Base-by-base conservation (phyloP, 2,113 vertebrate species). In the Megaceryle maxima region DNA sequence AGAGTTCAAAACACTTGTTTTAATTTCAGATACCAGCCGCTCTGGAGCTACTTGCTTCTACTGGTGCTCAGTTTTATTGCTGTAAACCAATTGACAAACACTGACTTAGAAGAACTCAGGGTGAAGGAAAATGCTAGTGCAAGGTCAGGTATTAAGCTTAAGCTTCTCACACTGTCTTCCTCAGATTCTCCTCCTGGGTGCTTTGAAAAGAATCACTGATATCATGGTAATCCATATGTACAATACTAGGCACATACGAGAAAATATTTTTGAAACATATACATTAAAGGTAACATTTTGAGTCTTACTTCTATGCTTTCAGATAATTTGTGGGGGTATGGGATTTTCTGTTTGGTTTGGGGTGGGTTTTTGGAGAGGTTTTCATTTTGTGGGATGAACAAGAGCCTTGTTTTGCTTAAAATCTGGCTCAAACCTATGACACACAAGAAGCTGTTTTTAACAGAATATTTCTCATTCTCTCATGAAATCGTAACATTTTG, bases 1-100 rank as follows among this genome's bases (percentile, higher is more conserved):
- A 92, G 41, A 93, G 94, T 91, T 96, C 92, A 41, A 87, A 95
- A 88, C 33, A 37, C 85, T 93, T 84, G 88, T 91, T 76, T 95
- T 79, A 90, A 76, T 46, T 88, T 88, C 87, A 87, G 60, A 96
- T 63, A 91, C 41, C 83, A 68, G 81, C 55, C 92, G 41, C 82
- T 33, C 79, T 94, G 91, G 95, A 96, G 56, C 33, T 78, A 67
- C 72, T 94, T 69, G 48, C 57, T 88, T 96, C 62, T 86, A 51
- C 83, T 50, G 33, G 43, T 56, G 90, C 87, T 86, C n/a, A 20
- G 53, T 95, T 91, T 94, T 94, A 88, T 39, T 84, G 94, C 84
- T 56, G 37, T 77, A 74, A 82, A 92, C 81, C 69, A 29, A 83
- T 83, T 78, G 48, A 80, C 29, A 90, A 84, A 76, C 14, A 69